These are phyloP conservation scores for Mesoligia furuncula DNA, from an alignment of 2,888 invertebrate genomes.

Conservation along the genomic window DNA sequence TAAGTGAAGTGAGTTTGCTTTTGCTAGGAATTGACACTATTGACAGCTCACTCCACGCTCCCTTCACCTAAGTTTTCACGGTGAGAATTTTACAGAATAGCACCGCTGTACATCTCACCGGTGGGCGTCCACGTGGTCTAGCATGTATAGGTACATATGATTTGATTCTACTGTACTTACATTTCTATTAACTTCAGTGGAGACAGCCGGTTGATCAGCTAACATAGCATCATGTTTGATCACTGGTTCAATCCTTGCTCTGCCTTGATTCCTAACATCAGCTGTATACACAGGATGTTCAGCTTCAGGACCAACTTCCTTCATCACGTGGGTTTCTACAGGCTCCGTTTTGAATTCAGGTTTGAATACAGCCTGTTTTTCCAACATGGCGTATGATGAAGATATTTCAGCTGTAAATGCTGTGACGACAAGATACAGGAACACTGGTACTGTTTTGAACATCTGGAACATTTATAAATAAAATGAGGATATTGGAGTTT, in stretches of 20 bases:
- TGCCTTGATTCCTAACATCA: slow-evolving; percentile 71
- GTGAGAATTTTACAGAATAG: too few relatives aligned
- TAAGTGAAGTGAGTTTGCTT: too few relatives aligned
- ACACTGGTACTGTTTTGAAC: slow-evolving; percentile 69
- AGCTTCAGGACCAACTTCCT: slow-evolving; percentile 68
- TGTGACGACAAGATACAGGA: slow-evolving; percentile 70
- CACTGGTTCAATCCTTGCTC: slow-evolving; percentile 80
- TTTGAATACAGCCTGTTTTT: slow-evolving; percentile 75
- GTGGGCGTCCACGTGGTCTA: too few relatives aligned
- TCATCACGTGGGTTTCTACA: slow-evolving; percentile 72
- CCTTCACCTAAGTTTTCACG: too few relatives aligned
- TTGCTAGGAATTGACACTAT: too few relatives aligned
- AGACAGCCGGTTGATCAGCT: slow-evolving; percentile 78
- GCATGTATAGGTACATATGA: too few relatives aligned
- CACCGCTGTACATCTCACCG: too few relatives aligned
- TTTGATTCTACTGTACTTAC: slow-evolving; percentile 76
- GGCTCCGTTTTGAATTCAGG: slow-evolving; percentile 74
- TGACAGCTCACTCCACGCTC: too few relatives aligned
- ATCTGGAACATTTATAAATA: slow-evolving; percentile 75
- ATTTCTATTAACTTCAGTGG: slow-evolving; percentile 80
- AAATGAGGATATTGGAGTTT: neutral
- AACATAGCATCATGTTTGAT: slow-evolving; percentile 84
- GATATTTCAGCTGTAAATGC: slow-evolving; percentile 79
- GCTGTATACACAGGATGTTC: slow-evolving; percentile 82
- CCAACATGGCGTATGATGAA: slow-evolving; percentile 70